These are phyloP conservation scores for Probaryconus sp. DNA, from an alignment of 1,140 invertebrate genomes.

Conservation along the genomic window DNA sequence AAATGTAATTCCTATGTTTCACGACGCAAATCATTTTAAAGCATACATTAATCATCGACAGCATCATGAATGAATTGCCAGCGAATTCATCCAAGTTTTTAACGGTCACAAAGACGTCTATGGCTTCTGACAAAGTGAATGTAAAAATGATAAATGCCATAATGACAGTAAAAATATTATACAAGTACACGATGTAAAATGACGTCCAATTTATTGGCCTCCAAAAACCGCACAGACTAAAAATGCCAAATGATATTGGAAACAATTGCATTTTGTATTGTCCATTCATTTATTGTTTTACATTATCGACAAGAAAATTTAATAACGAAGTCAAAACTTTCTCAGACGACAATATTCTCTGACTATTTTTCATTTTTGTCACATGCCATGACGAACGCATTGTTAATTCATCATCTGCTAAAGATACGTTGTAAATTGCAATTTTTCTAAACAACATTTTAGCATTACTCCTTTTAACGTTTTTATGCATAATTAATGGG, in stretches of 20 bases:
- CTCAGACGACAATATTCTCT: no score
- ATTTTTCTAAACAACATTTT: no score
- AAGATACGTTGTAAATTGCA: no score
- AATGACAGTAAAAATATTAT: slow-evolving; percentile 50
- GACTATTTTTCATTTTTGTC: no score
- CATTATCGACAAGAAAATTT: no score
- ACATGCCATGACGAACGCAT: no score
- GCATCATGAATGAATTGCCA: slow-evolving; percentile 62
- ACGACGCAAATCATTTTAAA: slow-evolving; percentile 58
- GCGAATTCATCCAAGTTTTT: slow-evolving; percentile 59
- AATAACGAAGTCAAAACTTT: no score
- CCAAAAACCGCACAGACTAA: slow-evolving; percentile 62
- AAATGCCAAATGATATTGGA: slow-evolving; percentile 56
- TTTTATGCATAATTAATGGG: no score
- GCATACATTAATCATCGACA: slow-evolving; percentile 63
- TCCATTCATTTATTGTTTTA: no score
- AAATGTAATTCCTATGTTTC: slow-evolving; percentile 41
- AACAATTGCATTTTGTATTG: slow-evolving; percentile 51
- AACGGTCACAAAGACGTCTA: slow-evolving; percentile 51
- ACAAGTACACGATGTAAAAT: slow-evolving; percentile 7
- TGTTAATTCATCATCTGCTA: no score
- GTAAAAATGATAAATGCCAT: slow-evolving; percentile 46
- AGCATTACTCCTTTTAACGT: no score
- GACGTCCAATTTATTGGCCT: slow-evolving; percentile 44
- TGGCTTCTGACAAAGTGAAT: slow-evolving; percentile 59